Evolutionary conservation across 2,888 invertebrate genomes (phyloP).

Genomic region (Pherbina coryleti): DNA sequence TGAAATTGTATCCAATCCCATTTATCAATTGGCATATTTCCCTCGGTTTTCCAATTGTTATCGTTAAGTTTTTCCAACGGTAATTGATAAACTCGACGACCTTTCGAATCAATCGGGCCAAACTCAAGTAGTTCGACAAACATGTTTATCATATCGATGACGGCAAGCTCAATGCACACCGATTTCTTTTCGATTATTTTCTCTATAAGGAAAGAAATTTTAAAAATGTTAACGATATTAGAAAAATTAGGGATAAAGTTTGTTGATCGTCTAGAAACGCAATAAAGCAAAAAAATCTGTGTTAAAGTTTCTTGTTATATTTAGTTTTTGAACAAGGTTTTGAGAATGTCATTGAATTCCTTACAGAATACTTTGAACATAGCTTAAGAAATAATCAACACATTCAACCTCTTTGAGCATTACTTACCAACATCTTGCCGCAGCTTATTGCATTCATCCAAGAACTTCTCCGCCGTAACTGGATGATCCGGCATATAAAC

Average conservation of each 20-base stretch:
- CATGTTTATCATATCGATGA: slow-evolving; percentile 82
- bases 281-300: too few relatives aligned
- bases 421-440: slow-evolving; percentile 62
- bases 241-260: neutral
- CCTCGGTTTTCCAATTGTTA: slow-evolving; percentile 68
- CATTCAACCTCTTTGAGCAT: neutral
- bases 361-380: neutral
- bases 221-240: neutral
- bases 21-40: slow-evolving; percentile 64
- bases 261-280: too few relatives aligned
- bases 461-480: slow-evolving; percentile 74
- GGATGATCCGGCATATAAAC: slow-evolving; percentile 76
- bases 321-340: too few relatives aligned
- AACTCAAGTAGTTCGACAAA: slow-evolving; percentile 74
- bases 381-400: neutral
- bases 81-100: slow-evolving; percentile 74
- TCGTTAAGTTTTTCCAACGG: slow-evolving; percentile 72
- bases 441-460: slow-evolving; percentile 75
- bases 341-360: too few relatives aligned
- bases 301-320: too few relatives aligned
- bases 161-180: slow-evolving; percentile 80
- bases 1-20: slow-evolving; percentile 68
- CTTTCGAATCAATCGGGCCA: slow-evolving; percentile 70
- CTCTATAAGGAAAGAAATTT: slow-evolving; percentile 54
- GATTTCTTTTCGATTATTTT: slow-evolving; percentile 74